Evolutionary conservation across 1,140 invertebrate genomes (phyloP).

Genomic region (Hypsibius dujardini): DNA sequence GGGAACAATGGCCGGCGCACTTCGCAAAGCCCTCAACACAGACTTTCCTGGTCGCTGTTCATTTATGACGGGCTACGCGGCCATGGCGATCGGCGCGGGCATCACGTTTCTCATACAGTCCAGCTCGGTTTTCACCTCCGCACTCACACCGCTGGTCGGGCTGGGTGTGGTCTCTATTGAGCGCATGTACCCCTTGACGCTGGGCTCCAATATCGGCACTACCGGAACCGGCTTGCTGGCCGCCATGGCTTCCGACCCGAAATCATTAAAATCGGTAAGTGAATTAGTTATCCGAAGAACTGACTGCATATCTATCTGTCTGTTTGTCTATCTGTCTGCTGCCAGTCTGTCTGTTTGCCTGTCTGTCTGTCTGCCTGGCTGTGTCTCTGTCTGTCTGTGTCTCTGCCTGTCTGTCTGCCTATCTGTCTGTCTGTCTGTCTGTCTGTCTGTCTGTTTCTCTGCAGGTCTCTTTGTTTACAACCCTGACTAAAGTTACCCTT

Average conservation of each 20-base stretch:
- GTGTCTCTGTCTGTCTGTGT: too few relatives aligned
- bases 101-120: slow-evolving; percentile 34
- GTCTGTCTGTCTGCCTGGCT: too few relatives aligned
- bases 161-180: slow-evolving; percentile 31
- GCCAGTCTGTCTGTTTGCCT: background rate
- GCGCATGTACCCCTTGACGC: slow-evolving; percentile 33
- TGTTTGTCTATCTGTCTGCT: background rate
- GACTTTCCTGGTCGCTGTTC: slow-evolving; percentile 29
- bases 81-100: slow-evolving; percentile 30
- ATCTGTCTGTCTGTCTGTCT: too few relatives aligned
- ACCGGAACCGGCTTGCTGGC: slow-evolving; percentile 33
- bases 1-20: slow-evolving; percentile 26
- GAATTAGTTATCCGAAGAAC: background rate
- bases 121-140: slow-evolving; percentile 33
- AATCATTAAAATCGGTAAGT: slow-evolving; percentile 13
- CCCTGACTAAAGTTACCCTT: too few relatives aligned
- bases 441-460: too few relatives aligned
- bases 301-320: too few relatives aligned
- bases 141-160: slow-evolving; percentile 33
- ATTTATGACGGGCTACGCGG: slow-evolving; percentile 31
- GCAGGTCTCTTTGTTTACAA: too few relatives aligned
- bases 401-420: too few relatives aligned
- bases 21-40: slow-evolving; percentile 31
- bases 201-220: slow-evolving; percentile 34
- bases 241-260: slow-evolving; percentile 29